These are phyloP conservation scores for Odontomyia ornata DNA, from an alignment of 2,888 invertebrate species.

Conservation along the genomic window DNA sequence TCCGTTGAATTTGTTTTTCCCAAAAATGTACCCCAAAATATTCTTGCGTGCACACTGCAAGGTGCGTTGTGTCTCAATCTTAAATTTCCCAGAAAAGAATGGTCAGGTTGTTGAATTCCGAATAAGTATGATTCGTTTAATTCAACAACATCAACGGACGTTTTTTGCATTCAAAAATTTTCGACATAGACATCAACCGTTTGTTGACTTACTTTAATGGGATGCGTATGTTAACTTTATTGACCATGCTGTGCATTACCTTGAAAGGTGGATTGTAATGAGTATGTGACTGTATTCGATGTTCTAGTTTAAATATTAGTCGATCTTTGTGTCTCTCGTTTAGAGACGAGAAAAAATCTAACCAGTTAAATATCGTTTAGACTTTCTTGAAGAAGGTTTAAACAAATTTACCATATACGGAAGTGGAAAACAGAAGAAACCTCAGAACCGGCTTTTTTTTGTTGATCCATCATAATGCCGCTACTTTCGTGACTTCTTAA, in stretches of 20 bases:
- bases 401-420: no score
- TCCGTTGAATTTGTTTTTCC: no score
- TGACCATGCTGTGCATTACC: neutral
- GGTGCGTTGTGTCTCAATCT: neutral
- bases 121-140: neutral
- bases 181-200: neutral
- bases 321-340: neutral
- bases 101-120: neutral
- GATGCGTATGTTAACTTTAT: neutral
- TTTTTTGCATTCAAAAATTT: slow-evolving; percentile 11
- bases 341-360: neutral
- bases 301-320: neutral
- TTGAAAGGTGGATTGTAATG: neutral
- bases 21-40: no score
- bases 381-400: no score
- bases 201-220: slow-evolving; percentile 18
- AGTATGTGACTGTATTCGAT: neutral
- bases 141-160: neutral
- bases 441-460: no score
- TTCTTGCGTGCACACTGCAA: no score
- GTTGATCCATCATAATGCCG: neutral
- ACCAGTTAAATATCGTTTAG: neutral
- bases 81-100: slow-evolving; percentile 14
- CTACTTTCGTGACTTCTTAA: neutral
- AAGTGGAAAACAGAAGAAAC: no score